Evolutionary conservation across 2,797 vertebrate species (phyloP).

Genomic region (Lophius americanus): DNA sequence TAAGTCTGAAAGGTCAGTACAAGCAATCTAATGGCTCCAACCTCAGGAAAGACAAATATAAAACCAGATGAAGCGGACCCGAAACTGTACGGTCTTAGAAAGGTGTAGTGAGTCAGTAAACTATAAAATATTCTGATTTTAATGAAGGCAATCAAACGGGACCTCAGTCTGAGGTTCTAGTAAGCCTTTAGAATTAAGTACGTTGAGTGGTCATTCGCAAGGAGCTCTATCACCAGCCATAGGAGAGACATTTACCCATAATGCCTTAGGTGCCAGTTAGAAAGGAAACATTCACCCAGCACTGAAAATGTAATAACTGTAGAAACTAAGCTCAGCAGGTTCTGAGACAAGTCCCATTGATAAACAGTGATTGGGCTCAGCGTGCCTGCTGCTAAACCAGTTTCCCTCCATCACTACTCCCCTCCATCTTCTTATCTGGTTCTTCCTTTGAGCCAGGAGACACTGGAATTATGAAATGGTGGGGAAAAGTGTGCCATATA

Average conservation of each 20-base stretch:
- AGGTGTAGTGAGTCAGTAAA: constrained; percentile 3
- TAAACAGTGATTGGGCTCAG: constrained; percentile 34
- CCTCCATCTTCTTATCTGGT: constrained; percentile 35
- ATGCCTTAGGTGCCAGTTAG: constrained; percentile 49
- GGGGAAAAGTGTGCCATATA: constrained; percentile 6
- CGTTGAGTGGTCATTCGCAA: constrained; percentile 48
- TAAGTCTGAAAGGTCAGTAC: constrained; percentile 9
- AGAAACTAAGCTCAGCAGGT: constrained; percentile 41
- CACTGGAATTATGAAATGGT: constrained; percentile 38
- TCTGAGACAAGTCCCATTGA: constrained; percentile 39
- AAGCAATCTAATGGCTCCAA: constrained; percentile 1
- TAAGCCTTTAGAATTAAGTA: constrained; percentile 37
- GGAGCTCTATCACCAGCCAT: constrained; percentile 18
- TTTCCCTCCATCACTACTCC: constrained; percentile 45
- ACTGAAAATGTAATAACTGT: constrained; percentile 28
- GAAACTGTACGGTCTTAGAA: background rate
- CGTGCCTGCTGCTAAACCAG: constrained; percentile 26
- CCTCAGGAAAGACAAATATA: constrained; percentile 6
- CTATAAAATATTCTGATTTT: constrained; percentile 21
- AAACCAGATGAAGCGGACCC: constrained; percentile 11
- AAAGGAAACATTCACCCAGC: constrained; percentile 35
- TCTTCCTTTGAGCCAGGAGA: constrained; percentile 19
- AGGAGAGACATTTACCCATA: constrained; percentile 51
- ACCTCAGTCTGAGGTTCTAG: constrained; percentile 33
- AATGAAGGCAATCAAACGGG: constrained; percentile 31